These are phyloP conservation scores for Sebastes variabilis DNA, from an alignment of 2,797 vertebrate genomes.

Conservation along the genomic window DNA sequence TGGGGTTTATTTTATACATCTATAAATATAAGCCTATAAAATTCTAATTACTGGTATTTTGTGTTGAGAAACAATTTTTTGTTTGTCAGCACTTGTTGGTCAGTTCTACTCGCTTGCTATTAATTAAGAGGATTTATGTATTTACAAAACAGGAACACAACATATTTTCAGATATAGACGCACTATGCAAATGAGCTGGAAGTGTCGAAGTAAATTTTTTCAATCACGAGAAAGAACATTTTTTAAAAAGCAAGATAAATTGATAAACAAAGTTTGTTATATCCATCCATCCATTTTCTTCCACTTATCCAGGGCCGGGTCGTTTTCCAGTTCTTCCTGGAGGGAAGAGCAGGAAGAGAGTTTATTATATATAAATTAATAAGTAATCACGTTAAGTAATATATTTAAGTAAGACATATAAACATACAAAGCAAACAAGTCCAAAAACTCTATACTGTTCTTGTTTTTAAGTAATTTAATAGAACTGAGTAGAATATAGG, in stretches of 20 bases:
- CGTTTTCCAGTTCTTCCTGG: too few relatives aligned
- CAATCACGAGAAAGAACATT: neutral
- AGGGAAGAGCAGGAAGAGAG: too few relatives aligned
- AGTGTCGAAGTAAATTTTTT: neutral
- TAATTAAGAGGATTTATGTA: neutral
- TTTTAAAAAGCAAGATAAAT: neutral
- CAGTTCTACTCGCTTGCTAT: neutral
- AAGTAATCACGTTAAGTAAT: accelerated
- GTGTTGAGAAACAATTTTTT: neutral
- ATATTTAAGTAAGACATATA: too few relatives aligned
- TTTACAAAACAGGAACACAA: neutral
- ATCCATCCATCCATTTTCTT: too few relatives aligned
- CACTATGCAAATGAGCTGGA: neutral
- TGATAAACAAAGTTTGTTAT: neutral
- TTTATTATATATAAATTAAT: accelerated
- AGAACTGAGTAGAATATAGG: neutral
- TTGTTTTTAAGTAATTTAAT: neutral
- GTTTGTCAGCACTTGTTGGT: neutral
- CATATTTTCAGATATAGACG: neutral
- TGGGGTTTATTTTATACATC: neutral
- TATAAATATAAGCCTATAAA: neutral
- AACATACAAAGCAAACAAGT: too few relatives aligned
- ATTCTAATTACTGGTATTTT: neutral
- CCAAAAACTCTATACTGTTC: neutral
- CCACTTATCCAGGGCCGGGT: too few relatives aligned